phyloP scores from a whole-genome alignment of 2,797 vertebrate genomes.

The Remorina albescens region DNA sequence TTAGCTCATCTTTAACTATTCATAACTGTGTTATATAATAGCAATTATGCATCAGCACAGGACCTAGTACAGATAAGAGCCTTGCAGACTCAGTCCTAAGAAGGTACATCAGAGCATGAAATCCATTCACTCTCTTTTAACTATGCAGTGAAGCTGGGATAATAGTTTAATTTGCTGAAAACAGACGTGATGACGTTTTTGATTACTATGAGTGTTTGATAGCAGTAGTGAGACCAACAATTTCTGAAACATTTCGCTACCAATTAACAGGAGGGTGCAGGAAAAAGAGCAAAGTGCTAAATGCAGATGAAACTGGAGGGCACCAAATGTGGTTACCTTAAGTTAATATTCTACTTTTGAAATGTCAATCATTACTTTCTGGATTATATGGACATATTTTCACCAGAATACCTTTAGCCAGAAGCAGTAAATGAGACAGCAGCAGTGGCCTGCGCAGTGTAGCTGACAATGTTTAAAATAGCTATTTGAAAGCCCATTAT shows the following conservation, averaged over 20 bases:
- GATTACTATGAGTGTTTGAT: slow-evolving; percentile 20
- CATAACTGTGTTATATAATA: slow-evolving; percentile 73
- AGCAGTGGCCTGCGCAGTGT: slow-evolving; percentile 32
- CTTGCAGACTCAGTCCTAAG: slow-evolving; percentile 32
- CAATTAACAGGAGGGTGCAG: slow-evolving; percentile 1
- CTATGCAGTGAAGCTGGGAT: slow-evolving; percentile 56
- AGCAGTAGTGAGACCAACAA: neutral
- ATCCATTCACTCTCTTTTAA: slow-evolving; percentile 64
- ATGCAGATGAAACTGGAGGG: neutral
- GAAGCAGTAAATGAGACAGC: slow-evolving; percentile 1
- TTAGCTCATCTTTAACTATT: slow-evolving; percentile 77
- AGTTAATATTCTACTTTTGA: slow-evolving; percentile 59
- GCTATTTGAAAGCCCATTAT: slow-evolving; percentile 57
- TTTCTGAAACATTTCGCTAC: slow-evolving; percentile 5
- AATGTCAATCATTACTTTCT: slow-evolving; percentile 56
- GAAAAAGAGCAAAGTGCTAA: slow-evolving; percentile 2
- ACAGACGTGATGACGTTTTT: slow-evolving; percentile 20
- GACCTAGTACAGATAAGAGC: slow-evolving; percentile 50
- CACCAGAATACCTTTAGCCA: slow-evolving; percentile 24
- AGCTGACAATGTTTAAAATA: slow-evolving; percentile 60
- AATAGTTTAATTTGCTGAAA: slow-evolving; percentile 54
- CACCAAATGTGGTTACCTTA: slow-evolving; percentile 1
- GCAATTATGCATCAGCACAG: slow-evolving; percentile 56
- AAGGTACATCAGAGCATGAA: slow-evolving; percentile 63
- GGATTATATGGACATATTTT: slow-evolving; percentile 20